Conservation (phyloP, 2,113 vertebrate species). For the Amazona vittata region DNA sequence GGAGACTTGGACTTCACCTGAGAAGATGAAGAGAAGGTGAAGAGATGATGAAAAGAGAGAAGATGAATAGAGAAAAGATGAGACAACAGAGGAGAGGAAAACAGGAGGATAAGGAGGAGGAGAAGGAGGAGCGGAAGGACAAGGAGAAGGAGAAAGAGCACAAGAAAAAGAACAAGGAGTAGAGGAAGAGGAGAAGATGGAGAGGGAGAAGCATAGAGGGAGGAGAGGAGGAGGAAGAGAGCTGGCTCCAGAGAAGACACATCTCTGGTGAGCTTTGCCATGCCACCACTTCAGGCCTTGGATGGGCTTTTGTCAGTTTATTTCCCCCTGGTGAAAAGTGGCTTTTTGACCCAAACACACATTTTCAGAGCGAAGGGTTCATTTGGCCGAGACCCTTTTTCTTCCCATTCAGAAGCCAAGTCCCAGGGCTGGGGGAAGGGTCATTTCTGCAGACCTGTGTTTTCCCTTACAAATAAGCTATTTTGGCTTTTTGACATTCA, state of each 20-base stretch:
- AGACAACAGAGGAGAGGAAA: background rate
- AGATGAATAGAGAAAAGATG: background rate
- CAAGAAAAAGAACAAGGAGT: background rate
- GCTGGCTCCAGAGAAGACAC: background rate
- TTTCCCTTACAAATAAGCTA: background rate
- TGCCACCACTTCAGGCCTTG: background rate
- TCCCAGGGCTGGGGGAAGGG: background rate
- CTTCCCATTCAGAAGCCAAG: background rate
- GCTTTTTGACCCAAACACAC: background rate
- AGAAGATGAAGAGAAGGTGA: background rate
- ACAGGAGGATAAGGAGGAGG: background rate
- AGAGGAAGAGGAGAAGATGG: background rate
- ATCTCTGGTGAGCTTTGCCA: background rate
- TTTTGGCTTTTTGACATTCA: background rate
- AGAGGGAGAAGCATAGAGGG: background rate
- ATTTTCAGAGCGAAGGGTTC: background rate
- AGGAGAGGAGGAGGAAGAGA: background rate
- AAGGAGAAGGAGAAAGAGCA: no score
- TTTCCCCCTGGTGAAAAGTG: background rate
- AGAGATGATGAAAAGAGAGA: background rate
- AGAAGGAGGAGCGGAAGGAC: background rate
- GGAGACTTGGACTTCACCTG: background rate
- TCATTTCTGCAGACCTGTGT: background rate
- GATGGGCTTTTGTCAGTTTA: background rate
- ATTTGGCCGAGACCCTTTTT: background rate